Evolutionary conservation across 2,113 vertebrate genomes (phyloP), one percentile per base, ranked within the genome.

Genomic region (Elgaria multicarinata): DNA sequence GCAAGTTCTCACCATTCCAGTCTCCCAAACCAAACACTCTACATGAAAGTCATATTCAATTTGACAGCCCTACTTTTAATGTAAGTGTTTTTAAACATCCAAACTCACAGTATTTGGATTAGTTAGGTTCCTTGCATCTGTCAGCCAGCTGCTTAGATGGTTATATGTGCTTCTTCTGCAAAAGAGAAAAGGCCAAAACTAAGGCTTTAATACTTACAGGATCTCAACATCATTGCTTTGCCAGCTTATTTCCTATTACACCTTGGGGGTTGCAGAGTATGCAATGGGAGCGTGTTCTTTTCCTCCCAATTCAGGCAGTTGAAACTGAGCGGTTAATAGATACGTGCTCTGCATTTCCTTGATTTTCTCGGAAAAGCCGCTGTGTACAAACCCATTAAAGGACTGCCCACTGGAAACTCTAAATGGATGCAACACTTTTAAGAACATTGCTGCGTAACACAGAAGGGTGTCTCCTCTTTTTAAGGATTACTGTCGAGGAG

Each of bases 91-190:
- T 83, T 84, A 5, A 91, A 53, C 0, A 85, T 39, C 31, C 72
- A 74, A 95, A 97, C 98, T 99, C 97, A 99, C 99, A 93, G 99
- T 99, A 98, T 99, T 99, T 93, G 99, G 99, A 96, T 99, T 99
- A 97, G 99, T 99, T 96, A 99, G 98, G 95, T 99, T 99, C 95
- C 99, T 97, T 95, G 99, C 99, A 91, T 99, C 99, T 78, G 99
- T 99, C 97, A 99, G 95, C 99, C 99, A 99, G 97, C 99, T 99
- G 98, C 99, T 99, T 95, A 99, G 97, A 93, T 99, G 99, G 93
- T 99, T 99, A 93, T 99, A 99, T 0, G 99, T 99, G 96, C 99
- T 99, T 97, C 99, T 98, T 98, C 99, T 99, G 94, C 85, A 96
- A 94, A 39, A 89, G 69, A 62, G 26, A 58, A 10, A 50, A 28